Evolutionary conservation across 2,888 invertebrate species (phyloP), one percentile per base, ranked within the genome.

Genomic region (Parnassius orleans): DNA sequence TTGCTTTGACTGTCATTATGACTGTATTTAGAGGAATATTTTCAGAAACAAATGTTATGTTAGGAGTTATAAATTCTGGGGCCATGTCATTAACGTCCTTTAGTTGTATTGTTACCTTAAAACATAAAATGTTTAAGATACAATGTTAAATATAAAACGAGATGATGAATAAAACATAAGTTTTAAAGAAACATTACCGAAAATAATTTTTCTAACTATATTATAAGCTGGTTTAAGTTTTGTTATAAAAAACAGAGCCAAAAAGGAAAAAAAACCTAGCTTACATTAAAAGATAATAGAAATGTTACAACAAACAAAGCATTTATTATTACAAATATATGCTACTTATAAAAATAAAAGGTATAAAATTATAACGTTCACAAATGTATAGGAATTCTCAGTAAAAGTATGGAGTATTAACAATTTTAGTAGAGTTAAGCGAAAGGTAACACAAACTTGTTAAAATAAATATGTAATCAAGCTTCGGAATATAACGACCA

Each of bases 1-100:
- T 84, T 1, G 98, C 98, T 86, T 97, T 97, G 65, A 98, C 94
- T 10, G 96, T 96, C 94, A 97, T 96, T 41, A 98, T 95, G 50
- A 98, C 95, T 2, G 97, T 96, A 79, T 97, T 97, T 51, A 95
- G 83, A 11, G 97, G 95, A 65, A 96, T 95, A 84, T 98, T 98
- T 90, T 98, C 98, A 65, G 95, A 93, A 14, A 98, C 94, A 47
- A 95, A 89, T 44, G 97, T 96, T 77, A 94, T 94, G 77, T 96
- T 96, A 24, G 95, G 93, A 5, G 96, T 95, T 68, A 95, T 93
- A 85, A 98, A 97, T 77, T 95, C 95, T 5, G 98, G 98, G 47
- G 96, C 94, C 93, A 97, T 95, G 83, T 98, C 98, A 88, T 98
- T 98, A 67, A 97, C 96, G 85, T 98, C 98, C 79, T 96, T 95